A percentile compares a stretch with the other conserved stretches of the same genome.
phyloP scores from a whole-genome alignment of 2,797 vertebrate genomes.

The Argentina silus region DNA sequence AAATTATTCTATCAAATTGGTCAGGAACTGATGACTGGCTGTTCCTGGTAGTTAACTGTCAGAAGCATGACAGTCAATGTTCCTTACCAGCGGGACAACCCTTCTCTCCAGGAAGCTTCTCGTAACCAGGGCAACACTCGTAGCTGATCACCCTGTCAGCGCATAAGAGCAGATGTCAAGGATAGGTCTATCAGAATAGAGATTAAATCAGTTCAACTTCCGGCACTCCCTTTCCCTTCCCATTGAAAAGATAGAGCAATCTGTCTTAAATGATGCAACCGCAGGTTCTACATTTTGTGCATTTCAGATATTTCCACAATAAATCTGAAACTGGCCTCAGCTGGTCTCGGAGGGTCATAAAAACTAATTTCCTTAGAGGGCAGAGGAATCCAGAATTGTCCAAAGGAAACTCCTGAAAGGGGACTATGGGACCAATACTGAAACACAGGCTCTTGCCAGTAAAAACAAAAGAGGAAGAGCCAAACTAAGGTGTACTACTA shows the following conservation, averaged over 20 bases:
- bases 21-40: neutral
- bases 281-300: conserved; percentile 32
- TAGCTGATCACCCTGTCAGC: conserved; percentile 88
- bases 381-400: conserved; percentile 50
- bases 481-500: conserved; percentile 24
- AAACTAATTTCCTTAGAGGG: conserved; percentile 69
- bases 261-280: neutral
- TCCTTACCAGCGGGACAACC: conserved; percentile 94
- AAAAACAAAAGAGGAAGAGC: conserved; percentile 40
- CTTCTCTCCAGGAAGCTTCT: conserved; percentile 90
- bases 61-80: too few species aligned
- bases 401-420: conserved; percentile 47
- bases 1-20: neutral
- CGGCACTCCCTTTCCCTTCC: neutral
- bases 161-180: conserved; percentile 16
- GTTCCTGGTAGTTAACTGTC: neutral
- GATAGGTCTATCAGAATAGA: neutral
- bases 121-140: conserved; percentile 97
- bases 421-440: conserved; percentile 28
- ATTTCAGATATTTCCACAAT: conserved; percentile 60
- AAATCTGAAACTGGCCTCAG: conserved; percentile 50
- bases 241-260: neutral
- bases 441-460: conserved; percentile 35
- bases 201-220: neutral
- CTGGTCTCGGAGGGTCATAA: conserved; percentile 55